These are phyloP conservation scores for Desmodus rotundus DNA, from an alignment of 2,113 vertebrate genomes.

Conservation along the genomic window DNA sequence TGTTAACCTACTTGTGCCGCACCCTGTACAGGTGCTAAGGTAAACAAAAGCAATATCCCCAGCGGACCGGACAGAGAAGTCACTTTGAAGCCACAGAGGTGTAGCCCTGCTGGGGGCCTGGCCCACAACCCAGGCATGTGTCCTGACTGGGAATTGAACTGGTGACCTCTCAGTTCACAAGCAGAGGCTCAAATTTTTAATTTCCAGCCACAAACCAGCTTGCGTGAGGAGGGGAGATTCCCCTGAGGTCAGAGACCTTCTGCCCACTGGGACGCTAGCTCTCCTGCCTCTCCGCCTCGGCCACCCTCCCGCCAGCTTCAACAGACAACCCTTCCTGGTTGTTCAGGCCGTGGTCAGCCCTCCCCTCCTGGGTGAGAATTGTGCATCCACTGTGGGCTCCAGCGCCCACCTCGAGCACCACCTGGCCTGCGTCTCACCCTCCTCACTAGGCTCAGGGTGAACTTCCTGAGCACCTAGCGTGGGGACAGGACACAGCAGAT, in stretches of 20 bases:
- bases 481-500: background rate
- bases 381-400: background rate
- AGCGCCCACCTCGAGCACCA: background rate
- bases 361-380: background rate
- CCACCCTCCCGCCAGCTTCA: background rate
- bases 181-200: background rate
- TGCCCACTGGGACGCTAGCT: background rate
- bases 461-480: background rate
- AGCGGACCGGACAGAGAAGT: background rate
- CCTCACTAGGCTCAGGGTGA: background rate
- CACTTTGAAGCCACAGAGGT: background rate
- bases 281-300: background rate
- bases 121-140: too few species aligned
- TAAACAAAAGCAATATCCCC: background rate
- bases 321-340: too few species aligned
- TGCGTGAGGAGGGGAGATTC: background rate
- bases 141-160: too few species aligned
- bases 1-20: background rate
- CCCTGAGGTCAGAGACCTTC: background rate
- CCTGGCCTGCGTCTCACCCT: too few species aligned
- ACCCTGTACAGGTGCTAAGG: background rate
- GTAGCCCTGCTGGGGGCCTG: background rate
- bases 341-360: background rate
- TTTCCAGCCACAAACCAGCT: background rate
- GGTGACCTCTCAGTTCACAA: too few species aligned